These are phyloP conservation scores for Gryllus longicercus DNA, from an alignment of 2,888 invertebrate species.

Conservation along the genomic window DNA sequence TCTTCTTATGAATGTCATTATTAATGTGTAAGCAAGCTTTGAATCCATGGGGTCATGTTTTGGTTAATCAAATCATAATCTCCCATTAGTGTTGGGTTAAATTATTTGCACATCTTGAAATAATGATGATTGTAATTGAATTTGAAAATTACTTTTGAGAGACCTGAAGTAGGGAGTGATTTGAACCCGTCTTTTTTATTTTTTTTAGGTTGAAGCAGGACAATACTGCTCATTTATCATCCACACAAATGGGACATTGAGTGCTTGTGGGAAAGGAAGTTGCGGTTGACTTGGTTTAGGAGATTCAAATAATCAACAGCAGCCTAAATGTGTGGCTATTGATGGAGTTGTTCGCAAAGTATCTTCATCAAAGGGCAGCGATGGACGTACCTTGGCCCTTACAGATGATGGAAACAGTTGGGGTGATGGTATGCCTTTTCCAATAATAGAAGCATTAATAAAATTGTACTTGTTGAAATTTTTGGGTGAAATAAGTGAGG, in stretches of 20 bases:
- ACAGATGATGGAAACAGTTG: conserved; percentile 55
- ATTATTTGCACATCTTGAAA: no score
- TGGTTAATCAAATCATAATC: no score
- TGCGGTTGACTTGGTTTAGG: conserved; percentile 62
- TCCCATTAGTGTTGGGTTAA: no score
- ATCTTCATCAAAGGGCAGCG: conserved; percentile 57
- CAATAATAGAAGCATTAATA: not conserved
- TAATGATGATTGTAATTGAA: no score
- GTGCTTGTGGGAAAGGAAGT: conserved; percentile 62
- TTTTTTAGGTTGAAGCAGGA: conserved; percentile 56
- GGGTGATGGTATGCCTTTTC: conserved; percentile 51
- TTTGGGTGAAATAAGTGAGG: no score
- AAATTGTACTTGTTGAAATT: no score
- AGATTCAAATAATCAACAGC: conserved; percentile 58
- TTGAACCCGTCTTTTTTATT: conserved; percentile 27
- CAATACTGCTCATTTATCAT: conserved; percentile 63
- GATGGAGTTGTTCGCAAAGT: conserved; percentile 52
- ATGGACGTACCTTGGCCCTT: conserved; percentile 56
- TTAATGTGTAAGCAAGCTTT: no score
- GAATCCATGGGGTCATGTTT: no score
- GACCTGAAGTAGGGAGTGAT: no score
- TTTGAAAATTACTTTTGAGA: no score
- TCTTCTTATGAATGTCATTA: no score
- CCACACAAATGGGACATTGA: conserved; percentile 56
- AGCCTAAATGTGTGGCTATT: conserved; percentile 55